Evolutionary conservation across 2,113 vertebrate species (phyloP), one percentile per base, ranked within the genome.

Genomic region (Labeo catla): DNA sequence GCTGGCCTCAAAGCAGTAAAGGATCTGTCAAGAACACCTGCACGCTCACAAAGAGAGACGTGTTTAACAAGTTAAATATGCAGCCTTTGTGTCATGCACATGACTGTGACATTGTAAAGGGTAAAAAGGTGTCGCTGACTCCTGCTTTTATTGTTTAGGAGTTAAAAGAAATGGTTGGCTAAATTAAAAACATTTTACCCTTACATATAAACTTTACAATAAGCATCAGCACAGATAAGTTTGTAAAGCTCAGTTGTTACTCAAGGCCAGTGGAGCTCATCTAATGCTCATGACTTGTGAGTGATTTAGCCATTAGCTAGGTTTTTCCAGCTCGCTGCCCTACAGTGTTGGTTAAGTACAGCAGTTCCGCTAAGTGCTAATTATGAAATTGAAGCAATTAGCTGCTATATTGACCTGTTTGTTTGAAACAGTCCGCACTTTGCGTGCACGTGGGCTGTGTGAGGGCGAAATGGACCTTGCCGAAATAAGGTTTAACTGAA

Each of bases 21-120:
- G 76, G 81, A 72, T 82, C 84, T 81, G 65, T 89, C 86, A 76
- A 54, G 86, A 83, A 59, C 81, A 89, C 81, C 70, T 88, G 88
- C 61, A 11, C 13, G 4, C 23, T 45, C 76, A 72, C 84, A 54
- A 39, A 45, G 63, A 74, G 59, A 15, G 36, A 47, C 36, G 34
- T 43, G 21, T 23, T 65, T 54, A 43, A 61, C 52, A 76, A 76
- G 63, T 65, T 65, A 65, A 81, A 63, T 65, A 49, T 81, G 39
- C 77, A 16, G 28, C 54, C 45, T 80, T 13, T 81, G 65, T 72
- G 65, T 72, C 65, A 49, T 61, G 76, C 63, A 70, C 52, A 81
- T 81, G 85, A 82, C 63, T 82, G 59, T 66, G 81, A 82, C 81
- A 70, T 52, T 52, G 8, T 52, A 36, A 6, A 28, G 47, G 47